phyloP scores from a whole-genome alignment of 2,797 vertebrate genomes.

The Schizopygopsis malacanthus region DNA sequence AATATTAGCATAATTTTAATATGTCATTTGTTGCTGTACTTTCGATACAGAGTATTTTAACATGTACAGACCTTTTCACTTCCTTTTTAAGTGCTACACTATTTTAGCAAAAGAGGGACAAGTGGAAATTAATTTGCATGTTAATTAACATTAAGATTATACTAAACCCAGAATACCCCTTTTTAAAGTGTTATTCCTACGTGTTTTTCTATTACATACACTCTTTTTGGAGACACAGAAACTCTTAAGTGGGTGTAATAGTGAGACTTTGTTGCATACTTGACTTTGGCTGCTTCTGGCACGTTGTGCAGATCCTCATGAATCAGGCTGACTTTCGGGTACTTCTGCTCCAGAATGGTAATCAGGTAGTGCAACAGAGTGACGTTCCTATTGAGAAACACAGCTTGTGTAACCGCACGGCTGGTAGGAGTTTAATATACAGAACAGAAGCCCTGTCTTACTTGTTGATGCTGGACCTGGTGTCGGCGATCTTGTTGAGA shows the following conservation, averaged over 20 bases:
- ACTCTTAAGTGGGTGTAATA: background rate
- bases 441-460: slow-evolving; percentile 66
- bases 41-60: background rate
- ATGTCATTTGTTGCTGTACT: background rate
- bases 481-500: slow-evolving; percentile 95
- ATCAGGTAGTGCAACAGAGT: slow-evolving; percentile 95
- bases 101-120: background rate
- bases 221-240: background rate
- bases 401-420: background rate
- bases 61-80: background rate
- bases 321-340: slow-evolving; percentile 82
- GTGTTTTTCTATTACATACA: background rate
- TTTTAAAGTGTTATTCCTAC: background rate
- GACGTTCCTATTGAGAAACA: slow-evolving; percentile 77
- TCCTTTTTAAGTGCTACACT: background rate
- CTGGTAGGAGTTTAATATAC: background rate
- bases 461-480: slow-evolving; percentile 95
- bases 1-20: too few relatives aligned
- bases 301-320: slow-evolving; percentile 84
- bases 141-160: background rate
- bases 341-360: slow-evolving; percentile 89
- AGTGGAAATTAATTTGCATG: background rate
- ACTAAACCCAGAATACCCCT: background rate
- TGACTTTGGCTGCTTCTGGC: slow-evolving; percentile 87
- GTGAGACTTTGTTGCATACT: slow-evolving; percentile 74